Conservation (phyloP, 2,888 invertebrate species). For the Rhagonycha fulva region DNA sequence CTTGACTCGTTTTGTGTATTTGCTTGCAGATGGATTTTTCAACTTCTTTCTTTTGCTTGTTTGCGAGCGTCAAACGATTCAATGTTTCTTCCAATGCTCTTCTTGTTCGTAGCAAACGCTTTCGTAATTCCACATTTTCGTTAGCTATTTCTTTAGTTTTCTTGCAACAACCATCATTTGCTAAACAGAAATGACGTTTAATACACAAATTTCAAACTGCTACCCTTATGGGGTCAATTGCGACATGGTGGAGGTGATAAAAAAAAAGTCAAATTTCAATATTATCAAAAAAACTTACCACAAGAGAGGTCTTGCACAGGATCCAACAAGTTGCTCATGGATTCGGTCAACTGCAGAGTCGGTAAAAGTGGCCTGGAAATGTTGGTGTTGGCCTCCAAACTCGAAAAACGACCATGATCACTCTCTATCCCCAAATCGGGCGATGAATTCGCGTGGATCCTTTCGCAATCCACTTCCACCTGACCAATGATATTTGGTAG, state of each 20-base stretch:
- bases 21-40: slow-evolving; percentile 83
- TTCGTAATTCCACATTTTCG: slow-evolving; percentile 74
- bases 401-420: slow-evolving; percentile 69
- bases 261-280: not conserved
- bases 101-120: slow-evolving; percentile 71
- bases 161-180: slow-evolving; percentile 45
- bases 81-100: slow-evolving; percentile 78
- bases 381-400: slow-evolving; percentile 63
- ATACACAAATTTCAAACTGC: not conserved
- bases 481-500: slow-evolving; percentile 12
- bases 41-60: slow-evolving; percentile 79
- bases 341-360: slow-evolving; percentile 55
- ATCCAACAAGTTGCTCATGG: slow-evolving; percentile 52
- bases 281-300: slow-evolving; percentile 39
- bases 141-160: slow-evolving; percentile 47
- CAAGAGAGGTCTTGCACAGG: slow-evolving; percentile 37
- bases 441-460: slow-evolving; percentile 62
- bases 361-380: slow-evolving; percentile 54
- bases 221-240: not conserved
- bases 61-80: slow-evolving; percentile 74
- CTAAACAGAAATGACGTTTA: slow-evolving; percentile 34
- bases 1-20: slow-evolving; percentile 78
- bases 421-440: slow-evolving; percentile 92
- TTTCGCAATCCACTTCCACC: slow-evolving; percentile 41
- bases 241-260: not conserved